Evolutionary conservation across 2,797 vertebrate species (phyloP), one percentile per base, ranked within the genome.

Genomic region (Ctenopoma multispine): DNA sequence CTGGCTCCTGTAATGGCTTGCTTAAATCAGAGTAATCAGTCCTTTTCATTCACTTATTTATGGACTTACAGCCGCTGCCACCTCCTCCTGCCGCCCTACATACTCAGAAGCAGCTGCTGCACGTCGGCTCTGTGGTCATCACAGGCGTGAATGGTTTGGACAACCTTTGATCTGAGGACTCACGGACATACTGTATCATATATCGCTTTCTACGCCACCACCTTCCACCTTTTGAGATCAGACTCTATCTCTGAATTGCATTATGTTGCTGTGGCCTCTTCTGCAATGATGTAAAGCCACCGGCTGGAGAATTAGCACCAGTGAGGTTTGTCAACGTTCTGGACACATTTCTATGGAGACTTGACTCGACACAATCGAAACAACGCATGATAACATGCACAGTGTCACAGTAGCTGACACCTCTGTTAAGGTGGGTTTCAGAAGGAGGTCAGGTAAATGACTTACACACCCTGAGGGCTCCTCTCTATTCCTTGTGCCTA

Each of bases 121-220:
- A 50, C 21, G 66, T 73, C 76, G 58, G 66, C 21, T 8, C 68
- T 47, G 47, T 34, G 47, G 6, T 43, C 46, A 78, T 77, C 63
- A 70, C 47, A 69, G 62, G 7, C 43, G 34, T 10, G 53, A 58
- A 46, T 46, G 56, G 20, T 53, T 15, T 58, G 23, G 69, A 68
- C 63, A 57, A 38, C 56, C 71, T 86, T 81, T 80, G 59, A 86
- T 88, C 53, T 49, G 64, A 67, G 50, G 7, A 27, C 58, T 68
- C 63, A 72, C 58, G 4, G 24, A 34, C 31, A 34, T 34, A 9
- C 8, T 34, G 8, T 34, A 34, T 34, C 8, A 7, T 9, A 34
- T 34, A 7, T 9, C 8, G 5, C 3, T 34, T 34, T 34, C 8
- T 24, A 24, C 31, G 5, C 4, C 29, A 31, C 29, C 29, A 31